phyloP scores from a whole-genome alignment of 2,797 vertebrate species.

The Xenopus petersii region DNA sequence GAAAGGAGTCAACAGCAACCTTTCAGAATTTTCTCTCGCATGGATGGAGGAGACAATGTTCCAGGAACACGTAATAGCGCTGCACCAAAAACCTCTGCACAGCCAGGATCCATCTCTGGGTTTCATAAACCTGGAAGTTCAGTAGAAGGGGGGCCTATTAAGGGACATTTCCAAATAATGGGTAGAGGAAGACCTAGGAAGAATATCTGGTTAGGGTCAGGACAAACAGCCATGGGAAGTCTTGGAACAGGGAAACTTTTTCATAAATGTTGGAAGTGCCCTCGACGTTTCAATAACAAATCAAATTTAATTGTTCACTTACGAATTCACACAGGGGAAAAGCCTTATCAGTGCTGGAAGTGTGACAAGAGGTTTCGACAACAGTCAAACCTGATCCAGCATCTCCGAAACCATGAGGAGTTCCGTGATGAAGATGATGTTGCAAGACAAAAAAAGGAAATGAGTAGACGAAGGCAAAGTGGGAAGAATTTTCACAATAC shows the following conservation, averaged over 20 bases:
- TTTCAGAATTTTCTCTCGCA: slow-evolving; percentile 12
- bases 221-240: slow-evolving; percentile 11
- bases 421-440: slow-evolving; percentile 17
- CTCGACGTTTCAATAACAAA: slow-evolving; percentile 72
- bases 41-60: slow-evolving; percentile 15
- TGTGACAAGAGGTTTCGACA: slow-evolving; percentile 39
- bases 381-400: slow-evolving; percentile 42
- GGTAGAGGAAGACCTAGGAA: slow-evolving; percentile 45
- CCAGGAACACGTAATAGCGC: slow-evolving; percentile 15
- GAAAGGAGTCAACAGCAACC: slow-evolving; percentile 17
- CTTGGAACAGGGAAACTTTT: slow-evolving; percentile 22
- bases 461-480: slow-evolving; percentile 10
- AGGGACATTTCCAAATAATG: slow-evolving; percentile 33
- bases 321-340: slow-evolving; percentile 63
- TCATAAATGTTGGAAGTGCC: slow-evolving; percentile 64
- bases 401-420: slow-evolving; percentile 37
- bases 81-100: slow-evolving; percentile 12
- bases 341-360: slow-evolving; percentile 34
- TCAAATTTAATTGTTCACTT: slow-evolving; percentile 73
- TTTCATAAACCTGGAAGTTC: slow-evolving; percentile 18
- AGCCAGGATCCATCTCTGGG: slow-evolving; percentile 18
- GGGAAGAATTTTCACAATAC: slow-evolving; percentile 21
- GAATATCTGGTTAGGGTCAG: slow-evolving; percentile 33
- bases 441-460: slow-evolving; percentile 4
- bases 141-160: slow-evolving; percentile 7